Evolutionary conservation across 2,888 invertebrate species (phyloP).

Genomic region (Pachliopta kotzebuea): DNA sequence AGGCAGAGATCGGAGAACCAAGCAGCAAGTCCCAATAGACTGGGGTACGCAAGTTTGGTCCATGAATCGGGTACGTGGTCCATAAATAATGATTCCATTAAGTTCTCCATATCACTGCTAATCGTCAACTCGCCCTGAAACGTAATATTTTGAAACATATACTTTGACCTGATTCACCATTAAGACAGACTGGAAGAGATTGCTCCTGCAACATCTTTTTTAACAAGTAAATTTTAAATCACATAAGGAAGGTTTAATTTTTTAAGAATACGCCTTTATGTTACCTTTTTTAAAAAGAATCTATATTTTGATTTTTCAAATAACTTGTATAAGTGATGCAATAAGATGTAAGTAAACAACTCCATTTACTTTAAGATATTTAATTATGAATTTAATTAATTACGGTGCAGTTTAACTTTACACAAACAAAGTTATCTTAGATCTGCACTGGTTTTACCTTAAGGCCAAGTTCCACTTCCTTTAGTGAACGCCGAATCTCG

Average conservation of each 20-base stretch:
- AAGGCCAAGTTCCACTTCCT: constrained; percentile 92
- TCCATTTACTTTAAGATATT: no score
- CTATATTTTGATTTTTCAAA: no score
- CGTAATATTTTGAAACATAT: not conserved
- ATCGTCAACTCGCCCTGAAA: constrained; percentile 94
- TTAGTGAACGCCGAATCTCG: constrained; percentile 90
- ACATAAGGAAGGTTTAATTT: no score
- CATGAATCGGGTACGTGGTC: constrained; percentile 93
- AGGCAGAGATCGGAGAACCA: constrained; percentile 94
- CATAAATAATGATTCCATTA: constrained; percentile 92
- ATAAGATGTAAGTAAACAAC: no score
- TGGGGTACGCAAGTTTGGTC: constrained; percentile 94
- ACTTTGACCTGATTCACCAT: no score
- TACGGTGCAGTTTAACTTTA: not conserved
- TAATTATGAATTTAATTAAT: no score
- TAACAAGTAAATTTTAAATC: no score
- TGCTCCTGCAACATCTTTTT: no score
- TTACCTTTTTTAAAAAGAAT: no score
- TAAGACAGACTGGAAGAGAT: no score
- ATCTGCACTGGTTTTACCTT: constrained; percentile 82
- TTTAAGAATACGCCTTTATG: no score
- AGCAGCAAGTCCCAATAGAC: constrained; percentile 87
- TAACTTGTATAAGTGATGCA: no score
- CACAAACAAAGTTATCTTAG: not conserved
- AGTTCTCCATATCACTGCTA: constrained; percentile 93